Percentiles rank a stretch among this genome's conserved stretches.
Conservation (phyloP, 2,797 vertebrate genomes). For the Peromyscus nudipes region DNA sequence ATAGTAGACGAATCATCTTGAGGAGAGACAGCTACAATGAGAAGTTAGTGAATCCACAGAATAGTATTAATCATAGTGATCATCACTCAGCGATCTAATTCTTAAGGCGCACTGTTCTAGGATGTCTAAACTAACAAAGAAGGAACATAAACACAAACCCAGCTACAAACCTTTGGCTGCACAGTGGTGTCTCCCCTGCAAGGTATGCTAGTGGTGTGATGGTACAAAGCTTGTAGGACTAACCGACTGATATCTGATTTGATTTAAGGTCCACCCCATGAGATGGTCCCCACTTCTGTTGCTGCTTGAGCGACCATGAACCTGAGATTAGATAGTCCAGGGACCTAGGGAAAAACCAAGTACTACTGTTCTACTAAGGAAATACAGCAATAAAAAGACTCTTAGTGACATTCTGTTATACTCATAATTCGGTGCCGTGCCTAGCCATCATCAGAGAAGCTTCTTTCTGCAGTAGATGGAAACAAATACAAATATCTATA, state of each 20-base stretch:
- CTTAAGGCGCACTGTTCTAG: neutral
- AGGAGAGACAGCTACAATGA: neutral
- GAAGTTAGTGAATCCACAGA: neutral
- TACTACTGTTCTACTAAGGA: neutral
- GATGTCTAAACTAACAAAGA: neutral
- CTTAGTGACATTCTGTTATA: neutral
- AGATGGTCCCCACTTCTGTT: neutral
- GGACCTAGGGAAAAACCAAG: neutral
- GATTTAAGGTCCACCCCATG: neutral
- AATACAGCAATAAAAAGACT: neutral
- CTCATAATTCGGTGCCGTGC: neutral
- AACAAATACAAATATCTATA: neutral
- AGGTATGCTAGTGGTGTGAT: too few species aligned
- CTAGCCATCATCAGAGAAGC: neutral
- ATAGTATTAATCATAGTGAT: neutral
- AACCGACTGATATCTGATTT: too few species aligned
- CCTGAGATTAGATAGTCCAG: neutral
- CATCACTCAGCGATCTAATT: neutral
- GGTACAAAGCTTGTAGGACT: neutral
- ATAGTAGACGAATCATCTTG: neutral
- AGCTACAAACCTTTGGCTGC: neutral
- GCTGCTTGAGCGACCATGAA: neutral
- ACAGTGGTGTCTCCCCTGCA: neutral
- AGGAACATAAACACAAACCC: neutral
- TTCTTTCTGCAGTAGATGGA: neutral